Percentiles rank a stretch among this genome's conserved stretches.
Evolutionary conservation across 2,797 vertebrate genomes (phyloP).

Genomic region (Pelodytes ibericus): DNA sequence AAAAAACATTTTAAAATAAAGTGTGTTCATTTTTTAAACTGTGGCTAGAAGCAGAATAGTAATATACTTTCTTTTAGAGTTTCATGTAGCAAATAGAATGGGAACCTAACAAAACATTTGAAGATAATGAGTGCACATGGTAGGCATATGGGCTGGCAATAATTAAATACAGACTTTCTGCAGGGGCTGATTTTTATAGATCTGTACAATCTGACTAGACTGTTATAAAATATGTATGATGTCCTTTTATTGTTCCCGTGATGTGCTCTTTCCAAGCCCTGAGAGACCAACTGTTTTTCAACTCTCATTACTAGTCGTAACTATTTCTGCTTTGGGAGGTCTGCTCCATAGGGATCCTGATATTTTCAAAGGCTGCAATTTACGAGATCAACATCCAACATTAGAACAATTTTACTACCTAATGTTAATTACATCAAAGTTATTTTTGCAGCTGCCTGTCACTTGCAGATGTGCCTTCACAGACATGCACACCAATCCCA

Average conservation of each 20-base stretch:
- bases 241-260: slow-evolving; percentile 43
- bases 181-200: slow-evolving; percentile 21
- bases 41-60: background rate
- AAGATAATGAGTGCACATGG: background rate
- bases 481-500: background rate
- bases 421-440: slow-evolving; percentile 29
- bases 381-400: slow-evolving; percentile 39
- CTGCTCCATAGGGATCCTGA: slow-evolving; percentile 3
- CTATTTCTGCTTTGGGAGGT: slow-evolving; percentile 33
- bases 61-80: no score
- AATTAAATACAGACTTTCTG: slow-evolving; percentile 27
- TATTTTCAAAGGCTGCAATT: slow-evolving; percentile 40
- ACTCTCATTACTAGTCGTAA: slow-evolving; percentile 16
- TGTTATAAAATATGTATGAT: slow-evolving; percentile 29
- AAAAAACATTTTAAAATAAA: background rate
- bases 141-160: background rate
- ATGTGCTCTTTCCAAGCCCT: slow-evolving; percentile 21
- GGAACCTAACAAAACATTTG: background rate
- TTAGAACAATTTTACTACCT: slow-evolving; percentile 4
- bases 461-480: background rate
- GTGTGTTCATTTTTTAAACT: background rate
- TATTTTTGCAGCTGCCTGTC: slow-evolving; percentile 24
- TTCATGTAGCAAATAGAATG: background rate
- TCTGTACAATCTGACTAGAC: slow-evolving; percentile 40
- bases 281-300: slow-evolving; percentile 8